Percentiles rank a stretch among this genome's conserved stretches.
Evolutionary conservation across 2,888 invertebrate species (phyloP).

Genomic region (Eustalomyia histrio): DNA sequence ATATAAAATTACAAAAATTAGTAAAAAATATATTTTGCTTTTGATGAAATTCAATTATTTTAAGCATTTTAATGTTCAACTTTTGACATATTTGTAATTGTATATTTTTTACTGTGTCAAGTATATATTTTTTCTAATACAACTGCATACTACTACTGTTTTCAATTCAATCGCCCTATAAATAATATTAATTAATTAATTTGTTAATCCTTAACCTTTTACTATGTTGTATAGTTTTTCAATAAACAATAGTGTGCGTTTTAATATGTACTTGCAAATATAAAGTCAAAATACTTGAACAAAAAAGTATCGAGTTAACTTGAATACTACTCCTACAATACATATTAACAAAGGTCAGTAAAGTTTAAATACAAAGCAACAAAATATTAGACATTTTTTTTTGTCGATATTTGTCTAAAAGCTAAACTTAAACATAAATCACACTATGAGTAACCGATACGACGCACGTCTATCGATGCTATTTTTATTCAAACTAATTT

Average conservation of each 20-base stretch:
- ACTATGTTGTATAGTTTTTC: not conserved
- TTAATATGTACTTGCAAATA: constrained; percentile 22
- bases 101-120: constrained; percentile 27
- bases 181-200: constrained; percentile 42
- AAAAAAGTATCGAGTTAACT: not conserved
- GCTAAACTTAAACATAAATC: constrained; percentile 28
- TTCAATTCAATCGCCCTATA: constrained; percentile 16
- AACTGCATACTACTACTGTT: not conserved
- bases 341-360: constrained; percentile 55
- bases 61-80: constrained; percentile 5
- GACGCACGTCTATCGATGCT: constrained; percentile 42
- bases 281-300: not conserved
- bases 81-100: not conserved
- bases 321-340: not conserved
- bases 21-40: no score
- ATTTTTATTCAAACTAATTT: constrained; percentile 30
- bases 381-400: constrained; percentile 16
- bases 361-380: constrained; percentile 37
- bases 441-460: constrained; percentile 34
- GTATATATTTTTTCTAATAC: not conserved
- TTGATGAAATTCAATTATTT: not conserved
- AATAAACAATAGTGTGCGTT: constrained; percentile 6
- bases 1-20: no score
- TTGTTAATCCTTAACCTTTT: constrained; percentile 53
- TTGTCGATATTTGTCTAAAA: constrained; percentile 30